These are phyloP conservation scores for Melanostigma gelatinosum DNA, from an alignment of 2,113 vertebrate species.

Conservation along the genomic window DNA sequence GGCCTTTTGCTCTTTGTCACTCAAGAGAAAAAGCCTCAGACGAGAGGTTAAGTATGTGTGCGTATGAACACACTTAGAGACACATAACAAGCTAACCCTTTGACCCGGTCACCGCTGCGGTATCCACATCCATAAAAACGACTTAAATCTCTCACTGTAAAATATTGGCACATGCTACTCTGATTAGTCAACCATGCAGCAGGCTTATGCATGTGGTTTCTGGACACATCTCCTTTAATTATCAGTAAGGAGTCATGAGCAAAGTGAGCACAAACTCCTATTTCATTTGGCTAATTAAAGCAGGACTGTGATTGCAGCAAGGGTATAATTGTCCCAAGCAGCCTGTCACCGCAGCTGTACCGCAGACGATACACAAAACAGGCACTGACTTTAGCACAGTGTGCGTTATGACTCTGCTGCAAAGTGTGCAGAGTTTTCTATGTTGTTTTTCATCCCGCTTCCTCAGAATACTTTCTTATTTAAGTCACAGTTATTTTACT, in stretches of 20 bases:
- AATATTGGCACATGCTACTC: slow-evolving; percentile 49
- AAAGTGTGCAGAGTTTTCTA: slow-evolving; percentile 25
- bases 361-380: slow-evolving; percentile 60
- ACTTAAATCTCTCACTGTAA: slow-evolving; percentile 38
- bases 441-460: background rate
- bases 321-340: slow-evolving; percentile 72
- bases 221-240: slow-evolving; percentile 71
- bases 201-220: slow-evolving; percentile 66
- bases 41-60: slow-evolving; percentile 4
- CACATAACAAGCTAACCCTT: slow-evolving; percentile 25
- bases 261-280: slow-evolving; percentile 58
- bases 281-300: slow-evolving; percentile 77
- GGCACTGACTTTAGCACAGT: slow-evolving; percentile 45
- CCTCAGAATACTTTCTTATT: slow-evolving; percentile 1
- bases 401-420: slow-evolving; percentile 12
- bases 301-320: slow-evolving; percentile 46
- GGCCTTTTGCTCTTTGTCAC: slow-evolving; percentile 50
- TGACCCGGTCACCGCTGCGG: slow-evolving; percentile 40
- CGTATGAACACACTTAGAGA: slow-evolving; percentile 24
- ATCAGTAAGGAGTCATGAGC: slow-evolving; percentile 53
- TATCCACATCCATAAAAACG: slow-evolving; percentile 33
- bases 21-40: slow-evolving; percentile 21
- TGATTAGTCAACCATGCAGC: slow-evolving; percentile 62
- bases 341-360: slow-evolving; percentile 67
- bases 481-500: slow-evolving; percentile 4